Percentiles rank a stretch among this genome's conserved stretches.
Evolutionary conservation across 2,113 vertebrate genomes (phyloP).

Genomic region (Eurypyga helias): DNA sequence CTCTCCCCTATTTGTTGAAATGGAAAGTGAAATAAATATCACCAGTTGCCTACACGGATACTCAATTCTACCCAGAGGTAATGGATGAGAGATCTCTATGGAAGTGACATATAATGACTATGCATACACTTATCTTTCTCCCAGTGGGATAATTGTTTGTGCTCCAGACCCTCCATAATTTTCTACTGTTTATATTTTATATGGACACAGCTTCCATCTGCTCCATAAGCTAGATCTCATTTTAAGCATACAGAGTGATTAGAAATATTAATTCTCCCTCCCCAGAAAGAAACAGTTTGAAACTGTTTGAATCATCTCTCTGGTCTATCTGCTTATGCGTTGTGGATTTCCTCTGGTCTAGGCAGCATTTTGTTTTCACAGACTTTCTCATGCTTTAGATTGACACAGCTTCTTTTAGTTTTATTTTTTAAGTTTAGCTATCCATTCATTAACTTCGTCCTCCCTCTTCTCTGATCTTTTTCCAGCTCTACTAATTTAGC

Average conservation of each 20-base stretch:
- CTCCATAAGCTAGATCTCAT: background rate
- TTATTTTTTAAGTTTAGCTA: background rate
- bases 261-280: background rate
- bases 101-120: constrained; percentile 4
- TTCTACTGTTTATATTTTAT: background rate
- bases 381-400: background rate
- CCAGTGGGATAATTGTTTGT: constrained; percentile 25
- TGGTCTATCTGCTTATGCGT: background rate
- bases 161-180: background rate
- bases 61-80: background rate
- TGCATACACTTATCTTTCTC: background rate
- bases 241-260: background rate
- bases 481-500: background rate
- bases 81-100: background rate
- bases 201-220: background rate
- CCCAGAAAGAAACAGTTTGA: background rate
- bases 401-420: background rate
- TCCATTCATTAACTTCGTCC: background rate
- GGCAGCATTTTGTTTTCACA: background rate
- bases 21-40: constrained; percentile 8
- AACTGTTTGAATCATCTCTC: background rate
- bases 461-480: background rate
- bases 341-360: background rate
- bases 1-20: background rate
- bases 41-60: background rate